Evolutionary conservation across 2,888 invertebrate genomes (phyloP).

Genomic region (Brachypterus glaber): DNA sequence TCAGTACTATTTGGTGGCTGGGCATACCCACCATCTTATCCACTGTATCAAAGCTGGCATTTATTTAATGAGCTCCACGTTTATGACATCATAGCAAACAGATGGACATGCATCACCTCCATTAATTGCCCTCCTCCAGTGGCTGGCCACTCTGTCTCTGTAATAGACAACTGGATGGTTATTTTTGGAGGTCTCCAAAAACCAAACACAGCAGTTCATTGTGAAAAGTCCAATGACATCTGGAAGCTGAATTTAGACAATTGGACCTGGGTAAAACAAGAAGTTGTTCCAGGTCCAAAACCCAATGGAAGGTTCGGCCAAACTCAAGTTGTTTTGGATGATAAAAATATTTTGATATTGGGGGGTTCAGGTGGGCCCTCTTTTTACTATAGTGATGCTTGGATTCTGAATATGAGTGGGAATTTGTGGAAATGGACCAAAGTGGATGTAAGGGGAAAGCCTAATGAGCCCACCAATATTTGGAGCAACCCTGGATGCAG

Average conservation of each 20-base stretch:
- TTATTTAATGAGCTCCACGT: conserved; percentile 88
- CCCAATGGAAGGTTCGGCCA: conserved; percentile 68
- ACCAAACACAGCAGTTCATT: conserved; percentile 36
- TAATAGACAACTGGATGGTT: conserved; percentile 73
- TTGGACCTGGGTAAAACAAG: conserved; percentile 68
- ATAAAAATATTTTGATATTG: conserved; percentile 66
- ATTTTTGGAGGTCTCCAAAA: conserved; percentile 52
- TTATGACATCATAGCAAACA: conserved; percentile 70
- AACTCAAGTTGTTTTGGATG: conserved; percentile 76
- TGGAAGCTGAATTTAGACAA: conserved; percentile 78
- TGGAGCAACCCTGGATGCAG: conserved; percentile 92
- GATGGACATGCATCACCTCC: conserved; percentile 61
- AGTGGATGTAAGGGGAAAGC: conserved; percentile 64
- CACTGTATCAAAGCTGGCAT: conserved; percentile 74
- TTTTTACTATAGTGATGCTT: conserved; percentile 82
- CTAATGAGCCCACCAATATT: conserved; percentile 75
- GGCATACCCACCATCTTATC: conserved; percentile 84
- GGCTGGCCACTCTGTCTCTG: conserved; percentile 88
- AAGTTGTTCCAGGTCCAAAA: conserved; percentile 40
- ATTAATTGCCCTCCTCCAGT: conserved; percentile 66
- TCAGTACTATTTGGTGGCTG: conserved; percentile 80
- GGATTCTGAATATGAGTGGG: conserved; percentile 72
- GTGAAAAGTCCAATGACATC: conserved; percentile 64
- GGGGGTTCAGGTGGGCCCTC: conserved; percentile 85
- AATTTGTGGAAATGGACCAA: conserved; percentile 65